Evolutionary conservation across 2,797 vertebrate species (phyloP).

Genomic region (Spinus olivaceus): DNA sequence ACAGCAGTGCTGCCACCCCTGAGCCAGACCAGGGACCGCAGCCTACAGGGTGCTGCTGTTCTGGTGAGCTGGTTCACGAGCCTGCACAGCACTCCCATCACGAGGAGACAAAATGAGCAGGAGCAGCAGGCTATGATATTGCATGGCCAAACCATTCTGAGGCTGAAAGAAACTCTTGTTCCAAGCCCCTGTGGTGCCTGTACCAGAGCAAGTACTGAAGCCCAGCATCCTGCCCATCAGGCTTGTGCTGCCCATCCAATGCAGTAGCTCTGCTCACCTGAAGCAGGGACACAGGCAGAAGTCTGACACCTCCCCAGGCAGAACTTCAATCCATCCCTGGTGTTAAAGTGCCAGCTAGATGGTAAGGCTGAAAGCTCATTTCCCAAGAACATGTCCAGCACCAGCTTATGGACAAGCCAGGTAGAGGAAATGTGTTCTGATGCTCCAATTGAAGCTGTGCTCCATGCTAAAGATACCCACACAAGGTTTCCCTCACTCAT

Average conservation of each 20-base stretch:
- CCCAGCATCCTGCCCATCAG: not conserved
- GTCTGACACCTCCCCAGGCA: not conserved
- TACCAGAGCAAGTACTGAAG: not conserved
- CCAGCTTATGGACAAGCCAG: not conserved
- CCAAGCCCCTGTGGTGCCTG: not conserved
- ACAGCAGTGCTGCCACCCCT: not conserved
- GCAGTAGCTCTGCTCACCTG: not conserved
- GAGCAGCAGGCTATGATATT: not conserved
- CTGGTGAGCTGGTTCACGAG: not conserved
- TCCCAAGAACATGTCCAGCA: not conserved
- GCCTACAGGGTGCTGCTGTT: not conserved
- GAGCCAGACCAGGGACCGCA: not conserved
- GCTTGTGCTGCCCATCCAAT: not conserved
- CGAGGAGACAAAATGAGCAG: rapidly evolving
- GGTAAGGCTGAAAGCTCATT: not conserved
- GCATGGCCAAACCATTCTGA: not conserved
- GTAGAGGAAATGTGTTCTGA: not conserved
- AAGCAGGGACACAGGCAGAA: not conserved
- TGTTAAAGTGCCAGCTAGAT: not conserved
- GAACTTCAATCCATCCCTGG: not conserved
- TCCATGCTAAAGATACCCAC: not conserved
- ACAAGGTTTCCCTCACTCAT: not conserved
- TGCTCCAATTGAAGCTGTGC: not conserved
- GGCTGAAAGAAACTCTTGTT: not conserved
- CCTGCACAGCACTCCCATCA: not conserved